Evolutionary conservation across 2,888 invertebrate species (phyloP).

Genomic region (Lobophora halterata): DNA sequence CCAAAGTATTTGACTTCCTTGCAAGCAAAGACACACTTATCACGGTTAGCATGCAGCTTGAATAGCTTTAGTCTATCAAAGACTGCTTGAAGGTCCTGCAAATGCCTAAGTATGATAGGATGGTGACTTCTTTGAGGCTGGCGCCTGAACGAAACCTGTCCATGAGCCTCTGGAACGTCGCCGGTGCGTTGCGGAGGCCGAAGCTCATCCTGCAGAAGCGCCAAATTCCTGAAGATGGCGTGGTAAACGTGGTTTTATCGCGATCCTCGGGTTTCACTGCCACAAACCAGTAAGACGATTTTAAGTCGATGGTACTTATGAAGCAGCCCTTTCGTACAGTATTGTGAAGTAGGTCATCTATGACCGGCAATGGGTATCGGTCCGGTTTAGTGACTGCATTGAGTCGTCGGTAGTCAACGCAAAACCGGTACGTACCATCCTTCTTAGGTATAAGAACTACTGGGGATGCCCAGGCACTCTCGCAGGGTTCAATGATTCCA

Average conservation of each 20-base stretch:
- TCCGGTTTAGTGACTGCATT: slow-evolving; percentile 6
- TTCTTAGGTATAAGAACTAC: slow-evolving; percentile 8
- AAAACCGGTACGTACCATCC: slow-evolving; percentile 2
- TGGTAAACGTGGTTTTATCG: slow-evolving; percentile 9
- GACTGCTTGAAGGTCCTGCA: slow-evolving; percentile 16
- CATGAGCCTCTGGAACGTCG: slow-evolving; percentile 18
- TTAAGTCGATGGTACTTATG: slow-evolving; percentile 9
- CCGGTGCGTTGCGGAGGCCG: slow-evolving; percentile 6
- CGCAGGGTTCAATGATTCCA: slow-evolving; percentile 3
- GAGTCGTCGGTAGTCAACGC: slow-evolving; percentile 6
- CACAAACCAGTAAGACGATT: slow-evolving; percentile 8
- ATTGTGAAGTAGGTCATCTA: slow-evolving; percentile 14
- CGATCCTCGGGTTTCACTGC: slow-evolving; percentile 1
- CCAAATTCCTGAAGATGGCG: slow-evolving; percentile 9
- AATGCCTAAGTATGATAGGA: slow-evolving; percentile 17
- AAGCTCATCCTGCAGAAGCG: slow-evolving; percentile 3
- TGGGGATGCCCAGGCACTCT: slow-evolving; percentile 6
- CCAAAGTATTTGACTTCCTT: slow-evolving; percentile 32
- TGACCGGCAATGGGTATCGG: slow-evolving; percentile 23
- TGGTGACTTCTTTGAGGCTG: slow-evolving; percentile 2
- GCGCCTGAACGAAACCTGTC: slow-evolving; percentile 12
- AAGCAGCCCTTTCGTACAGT: slow-evolving; percentile 2
- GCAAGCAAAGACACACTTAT: slow-evolving; percentile 31
- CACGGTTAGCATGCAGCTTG: slow-evolving; percentile 27
- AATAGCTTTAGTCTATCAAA: slow-evolving; percentile 17